Base-by-base conservation (phyloP, 2,888 invertebrate genomes). In the Ichneumoninae sp. region DNA sequence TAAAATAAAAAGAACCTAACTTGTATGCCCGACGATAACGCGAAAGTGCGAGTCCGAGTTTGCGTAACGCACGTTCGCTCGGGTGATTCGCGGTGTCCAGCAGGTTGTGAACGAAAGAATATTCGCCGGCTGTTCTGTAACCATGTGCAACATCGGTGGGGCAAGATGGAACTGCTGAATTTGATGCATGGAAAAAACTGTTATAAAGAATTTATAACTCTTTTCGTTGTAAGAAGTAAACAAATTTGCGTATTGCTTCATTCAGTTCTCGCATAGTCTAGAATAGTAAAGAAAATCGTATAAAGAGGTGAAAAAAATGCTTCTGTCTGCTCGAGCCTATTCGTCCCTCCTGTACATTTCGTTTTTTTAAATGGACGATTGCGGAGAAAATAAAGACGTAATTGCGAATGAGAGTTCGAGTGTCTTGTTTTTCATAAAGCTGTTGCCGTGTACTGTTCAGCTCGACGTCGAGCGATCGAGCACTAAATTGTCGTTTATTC, bases 401-500 rank as follows among this genome's bases (percentile, higher is more conserved):
- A 82, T 13, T n/a, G 40, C 40, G 22, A 54, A 47, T 30, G 65
- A 66, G 71, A 57, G 54, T 22, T 52, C 40, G 52, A 54, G 44
- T 22, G 70, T 44, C 40, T 44, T 75, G 40, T 33, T 33, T 65
- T 65, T 65, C 65, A 65, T 65, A 65, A 33, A 65, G 36, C 65
- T 8, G 7, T 26, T 57, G 22, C 2, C 19, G 16, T 40, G 16
- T 10, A 40, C 19, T 50, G 13, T 68, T 57, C 26, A 26, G 40
- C 60, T 69, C n/a, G 50, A 68, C 69, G 62, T 76, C 70, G 76
- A 65, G 54, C 44, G 47, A 30, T 82, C 54, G 6, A 71, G 70
- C 71, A 36, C 70, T 66, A 60, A 82, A 82, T 82, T 57, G 65
- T 82, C 81, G 81, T 76, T 76, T 65, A 66, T 82, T 82, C 76